Evolutionary conservation across 2,113 vertebrate species (phyloP), one percentile per base, ranked within the genome.

Genomic region (Drymodes brunneopygia): DNA sequence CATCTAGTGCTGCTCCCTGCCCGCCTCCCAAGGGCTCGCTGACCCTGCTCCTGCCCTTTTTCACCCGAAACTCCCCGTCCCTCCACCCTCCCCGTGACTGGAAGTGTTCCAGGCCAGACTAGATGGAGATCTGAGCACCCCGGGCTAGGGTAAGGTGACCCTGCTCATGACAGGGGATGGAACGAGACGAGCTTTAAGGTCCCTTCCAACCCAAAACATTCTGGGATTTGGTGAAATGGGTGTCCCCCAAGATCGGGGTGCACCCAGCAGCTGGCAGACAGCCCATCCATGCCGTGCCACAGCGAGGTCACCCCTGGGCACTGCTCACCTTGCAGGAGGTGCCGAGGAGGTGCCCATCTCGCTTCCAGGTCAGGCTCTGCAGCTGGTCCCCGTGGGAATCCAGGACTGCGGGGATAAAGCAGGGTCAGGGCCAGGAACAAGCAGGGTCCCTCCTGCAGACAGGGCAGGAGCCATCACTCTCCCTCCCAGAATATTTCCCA

Each of bases 341-440:
- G 47, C 98, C 99, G 27, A 99, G 93, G 24, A 99, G 97, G 35
- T 93, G 97, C 15, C 99, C 99, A 0, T 99, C 99, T 15, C 23
- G 95, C 96, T 99, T 99, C 99, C 99, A 99, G 74, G 97, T 77
- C 51, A 99, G 93, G 71, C 98, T 98, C 95, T 99, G 99, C 92
- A 99, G 95, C 94, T 98, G 98, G 91, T 99, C 99, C 9, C 97
- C 60, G 1, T 99, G 99, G 82, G 97, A 89, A 35, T 97, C 98
- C 98, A 99, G 95, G 79, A 97, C 99, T 99, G 97, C 0, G 15
- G 84, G 84, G 83, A 38, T 24, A 97, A 66, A 53, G 61, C 12
- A 38, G 69, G 12, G 38, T 61, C 45, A 79, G 78, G 18, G 23
- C 5, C 0, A 7, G 21, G 36, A 47, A 21, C 8, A 9, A 2